Base-by-base conservation (phyloP, 2,113 vertebrate genomes). In the Candoia aspera region DNA sequence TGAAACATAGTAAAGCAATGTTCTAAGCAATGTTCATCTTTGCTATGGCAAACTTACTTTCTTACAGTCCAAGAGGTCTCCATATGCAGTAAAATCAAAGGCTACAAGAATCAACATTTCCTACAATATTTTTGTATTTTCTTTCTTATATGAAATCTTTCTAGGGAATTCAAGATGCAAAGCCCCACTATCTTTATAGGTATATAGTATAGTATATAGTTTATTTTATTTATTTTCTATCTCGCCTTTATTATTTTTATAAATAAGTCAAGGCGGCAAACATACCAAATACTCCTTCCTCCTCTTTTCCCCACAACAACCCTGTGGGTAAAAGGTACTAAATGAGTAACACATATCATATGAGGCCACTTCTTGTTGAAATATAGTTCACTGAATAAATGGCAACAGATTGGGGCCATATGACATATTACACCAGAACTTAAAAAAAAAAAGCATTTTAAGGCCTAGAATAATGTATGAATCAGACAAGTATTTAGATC, bases 21-120 rank as follows among this genome's bases (percentile, higher is more conserved):
- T 79, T 92, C 33, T 46, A 88, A 88, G 60, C n/a, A 6, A 42
- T 83, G 54, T 53, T 59, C 23, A 24, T 55, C n/a, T 87, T 58
- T 68, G 33, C 26, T 68, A 15, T 53, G 42, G 83, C 42, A 26
- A 73, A 58, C 26, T 73, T 68, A 60, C 84, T 86, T 87, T 62
- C 42, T 68, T 58, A 73, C 19, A 90, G n/a, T 90, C n/a, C 60
- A 90, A 92, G 73, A 68, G 59, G 11, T n/a, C 19, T 58, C 60
- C 26, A 68, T 24, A 86, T 55, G 24, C 53, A 58, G 62, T 73
- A 29, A 86, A 92, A 42, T 42, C 42, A 79, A 79, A 21, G 17
- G n/a, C 33, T 79, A 79, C 17, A 79, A 79, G 73, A 79, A 79
- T 21, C 17, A 79, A 79, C 33, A 79, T 1, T 2, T 0, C 6